Evolutionary conservation across 2,888 invertebrate species (phyloP), one percentile per base, ranked within the genome.

Genomic region (Lasioglossum figueresi): DNA sequence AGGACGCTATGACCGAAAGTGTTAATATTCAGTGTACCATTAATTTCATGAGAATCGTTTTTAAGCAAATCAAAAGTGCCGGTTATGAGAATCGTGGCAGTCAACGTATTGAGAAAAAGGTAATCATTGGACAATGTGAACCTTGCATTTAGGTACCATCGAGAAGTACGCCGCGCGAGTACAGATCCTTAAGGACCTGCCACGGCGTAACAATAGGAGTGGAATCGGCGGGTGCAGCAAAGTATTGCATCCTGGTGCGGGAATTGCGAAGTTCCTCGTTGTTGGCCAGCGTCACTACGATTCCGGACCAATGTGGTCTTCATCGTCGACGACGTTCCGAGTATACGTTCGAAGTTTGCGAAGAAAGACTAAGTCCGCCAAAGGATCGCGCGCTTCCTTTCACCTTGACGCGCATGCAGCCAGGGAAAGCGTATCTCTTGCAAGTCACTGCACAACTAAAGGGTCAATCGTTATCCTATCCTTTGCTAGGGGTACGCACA

Each of bases 141-240:
- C 27, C 16, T 79, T 68, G 31, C 68, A 59, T 78, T 75, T 79
- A 94, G 94, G 90, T 94, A 76, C 89, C 94, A 19, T 89, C 91
- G 34, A 92, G 88, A 78, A 93, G 90, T 45, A 81, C 88, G 5
- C 94, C 94, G 12, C 89, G 92, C 27, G 94, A 93, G 56, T 93
- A 93, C 79, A 91, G 91, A 52, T 92, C 93, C 0, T 70, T 93
- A 37, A 89, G 91, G 72, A 93, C 90, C 45, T 94, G 94, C 83
- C 89, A 91, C 81, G 93, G 94, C 82, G 93, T 94, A 12, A 94
- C 94, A n/a, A 87, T 94, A 59, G 94, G 92, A 4, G 91, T 94
- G 0, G 94, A 94, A 48, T 90, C 94, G 23, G 94, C 92, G 4
- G 94, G 94, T 27, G 89, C 93, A 14, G 94, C 93, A 0, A 93